Base-by-base conservation (phyloP, 2,888 invertebrate species). In the Phengaris arion region DNA sequence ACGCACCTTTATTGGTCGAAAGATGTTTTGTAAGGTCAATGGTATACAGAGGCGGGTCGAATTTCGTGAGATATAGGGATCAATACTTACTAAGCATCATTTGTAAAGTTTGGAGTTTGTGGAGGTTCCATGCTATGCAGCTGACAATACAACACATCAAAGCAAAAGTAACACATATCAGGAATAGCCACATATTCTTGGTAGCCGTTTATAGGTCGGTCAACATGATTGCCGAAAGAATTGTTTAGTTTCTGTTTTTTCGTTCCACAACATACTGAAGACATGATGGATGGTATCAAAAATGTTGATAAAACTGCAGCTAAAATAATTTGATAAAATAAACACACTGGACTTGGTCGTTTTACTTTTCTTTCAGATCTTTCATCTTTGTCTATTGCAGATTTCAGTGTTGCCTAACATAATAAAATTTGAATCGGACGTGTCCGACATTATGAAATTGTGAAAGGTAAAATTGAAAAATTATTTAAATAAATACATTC, bases 91-190 rank as follows among this genome's bases (percentile, higher is more conserved):
- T 96, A 98, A 88, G 98, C 96, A 87, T 98, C 98, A 90, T 99
- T 98, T 86, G 97, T 97, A 92, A 99, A 99, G 91, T 96, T 95
- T 85, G 99, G 98, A 83, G 96, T 95, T 90, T 97, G 97, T 81
- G 99, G 99, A 82, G 98, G 97, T 83, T 98, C 98, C 89, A 97
- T 95, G 89, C 97, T 97, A 93, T 98, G 97, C 85, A 99, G 95
- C 94, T 99, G 98, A 92, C 97, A 96, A 93, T 98, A 97, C 81
- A 99, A 96, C 83, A 99, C 98, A 94, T 99, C 99, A 95, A 99
- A 99, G 95, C 99, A 99, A 94, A 97, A 99, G 95, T 97, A 98
- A 89, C 98, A 98, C 99, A 99, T 99, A 91, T 99, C 99, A 80
- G 97, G 97, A 89, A 96, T 96, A 82, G 97, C 98, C 82, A 98